Evolutionary conservation across 2,888 invertebrate genomes (phyloP).

Genomic region (Watsonalla binaria): DNA sequence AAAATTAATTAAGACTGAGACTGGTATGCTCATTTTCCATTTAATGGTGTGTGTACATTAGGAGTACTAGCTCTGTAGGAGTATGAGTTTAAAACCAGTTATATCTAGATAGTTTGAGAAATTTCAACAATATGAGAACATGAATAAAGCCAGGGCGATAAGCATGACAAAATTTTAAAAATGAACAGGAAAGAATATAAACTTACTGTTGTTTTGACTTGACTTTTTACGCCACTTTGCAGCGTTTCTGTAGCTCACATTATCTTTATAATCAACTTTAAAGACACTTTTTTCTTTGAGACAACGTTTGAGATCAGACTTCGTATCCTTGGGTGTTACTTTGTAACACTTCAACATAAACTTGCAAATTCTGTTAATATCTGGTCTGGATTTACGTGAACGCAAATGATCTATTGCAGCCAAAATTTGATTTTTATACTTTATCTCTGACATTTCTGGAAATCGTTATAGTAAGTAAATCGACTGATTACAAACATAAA

Average conservation of each 20-base stretch:
- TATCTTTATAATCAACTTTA: conserved; percentile 92
- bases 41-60: too few relatives aligned
- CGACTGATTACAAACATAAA: conserved; percentile 12
- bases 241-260: conserved; percentile 90
- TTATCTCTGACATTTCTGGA: conserved; percentile 80
- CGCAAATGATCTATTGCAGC: conserved; percentile 92
- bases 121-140: too few relatives aligned
- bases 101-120: too few relatives aligned
- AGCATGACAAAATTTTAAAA: too few relatives aligned
- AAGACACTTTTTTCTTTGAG: conserved; percentile 86
- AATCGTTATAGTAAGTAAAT: conserved; percentile 18
- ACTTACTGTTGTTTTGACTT: conserved; percentile 55
- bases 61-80: too few relatives aligned
- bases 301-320: conserved; percentile 85
- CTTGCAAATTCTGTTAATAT: conserved; percentile 89
- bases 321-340: conserved; percentile 83
- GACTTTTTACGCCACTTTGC: conserved; percentile 81
- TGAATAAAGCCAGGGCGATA: too few relatives aligned
- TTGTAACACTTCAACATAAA: conserved; percentile 87
- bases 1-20: too few relatives aligned
- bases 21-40: too few relatives aligned
- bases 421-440: conserved; percentile 86
- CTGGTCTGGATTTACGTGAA: conserved; percentile 90
- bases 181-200: not conserved
- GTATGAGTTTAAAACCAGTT: too few relatives aligned